These are phyloP conservation scores for Aleiodes sp. DNA, from an alignment of 1,140 invertebrate species.

Conservation along the genomic window DNA sequence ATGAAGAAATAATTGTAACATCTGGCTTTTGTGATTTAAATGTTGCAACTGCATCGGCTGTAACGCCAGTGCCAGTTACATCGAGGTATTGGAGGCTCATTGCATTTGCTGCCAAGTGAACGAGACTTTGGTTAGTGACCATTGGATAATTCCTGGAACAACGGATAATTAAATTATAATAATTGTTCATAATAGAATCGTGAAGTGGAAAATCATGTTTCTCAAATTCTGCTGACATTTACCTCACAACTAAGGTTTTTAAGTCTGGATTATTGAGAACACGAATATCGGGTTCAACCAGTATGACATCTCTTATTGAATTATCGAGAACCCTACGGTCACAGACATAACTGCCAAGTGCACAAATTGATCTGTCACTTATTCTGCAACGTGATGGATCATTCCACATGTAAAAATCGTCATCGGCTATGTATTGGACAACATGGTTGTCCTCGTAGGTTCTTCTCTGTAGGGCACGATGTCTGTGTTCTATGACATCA, in stretches of 20 bases:
- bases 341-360: conserved; percentile 47
- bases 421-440: conserved; percentile 39
- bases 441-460: conserved; percentile 48
- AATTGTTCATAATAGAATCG: conserved; percentile 32
- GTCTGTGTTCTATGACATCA: conserved; percentile 39
- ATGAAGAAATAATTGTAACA: conserved; percentile 65
- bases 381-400: conserved; percentile 45
- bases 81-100: conserved; percentile 70
- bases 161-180: background rate
- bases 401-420: conserved; percentile 31
- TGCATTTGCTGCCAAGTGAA: conserved; percentile 70
- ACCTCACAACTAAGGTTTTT: conserved; percentile 59
- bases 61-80: conserved; percentile 71
- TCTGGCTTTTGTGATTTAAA: conserved; percentile 67
- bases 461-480: conserved; percentile 27
- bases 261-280: conserved; percentile 56
- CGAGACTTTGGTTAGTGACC: conserved; percentile 73
- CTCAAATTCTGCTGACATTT: conserved; percentile 23
- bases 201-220: background rate
- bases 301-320: conserved; percentile 41
- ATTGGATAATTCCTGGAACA: conserved; percentile 69
- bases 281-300: conserved; percentile 46
- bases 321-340: conserved; percentile 47
- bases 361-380: conserved; percentile 58
- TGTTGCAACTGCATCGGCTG: conserved; percentile 65